Percentiles rank a stretch among this genome's conserved stretches.
Evolutionary conservation across 2,113 vertebrate genomes (phyloP).

Genomic region (Pavo muticus): DNA sequence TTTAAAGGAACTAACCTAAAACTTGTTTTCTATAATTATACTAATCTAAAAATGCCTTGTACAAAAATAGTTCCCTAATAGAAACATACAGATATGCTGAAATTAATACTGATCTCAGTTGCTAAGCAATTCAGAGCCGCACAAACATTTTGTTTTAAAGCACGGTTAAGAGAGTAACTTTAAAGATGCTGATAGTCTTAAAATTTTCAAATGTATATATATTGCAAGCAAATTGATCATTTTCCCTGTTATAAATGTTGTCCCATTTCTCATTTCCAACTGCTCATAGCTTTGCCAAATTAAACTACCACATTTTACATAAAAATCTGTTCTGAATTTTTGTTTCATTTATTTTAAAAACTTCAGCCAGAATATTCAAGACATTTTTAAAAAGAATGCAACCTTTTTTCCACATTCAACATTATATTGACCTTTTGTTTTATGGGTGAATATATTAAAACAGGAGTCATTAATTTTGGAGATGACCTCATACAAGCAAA

Average conservation of each 20-base stretch:
- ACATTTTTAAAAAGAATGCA: neutral
- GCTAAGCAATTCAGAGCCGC: conserved; percentile 21
- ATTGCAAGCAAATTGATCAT: neutral
- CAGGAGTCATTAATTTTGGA: too few relatives aligned
- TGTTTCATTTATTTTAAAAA: neutral
- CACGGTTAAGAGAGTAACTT: neutral
- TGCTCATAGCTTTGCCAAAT: neutral
- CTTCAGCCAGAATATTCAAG: neutral
- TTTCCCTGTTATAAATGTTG: neutral
- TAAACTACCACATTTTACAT: neutral
- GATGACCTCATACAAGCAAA: too few relatives aligned
- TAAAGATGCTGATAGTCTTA: neutral
- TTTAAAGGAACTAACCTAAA: conserved; percentile 7
- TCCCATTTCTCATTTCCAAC: neutral
- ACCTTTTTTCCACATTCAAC: fast-evolving
- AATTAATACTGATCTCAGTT: conserved; percentile 52
- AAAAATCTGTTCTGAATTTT: neutral
- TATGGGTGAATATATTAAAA: too few relatives aligned
- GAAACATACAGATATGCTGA: neutral
- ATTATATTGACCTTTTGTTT: neutral
- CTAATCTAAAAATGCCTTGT: neutral
- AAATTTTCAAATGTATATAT: neutral
- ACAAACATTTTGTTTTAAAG: neutral
- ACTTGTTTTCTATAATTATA: neutral
- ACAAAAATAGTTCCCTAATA: neutral